phyloP scores from a whole-genome alignment of 2,113 vertebrate genomes.

The Planiliza haematocheilus region DNA sequence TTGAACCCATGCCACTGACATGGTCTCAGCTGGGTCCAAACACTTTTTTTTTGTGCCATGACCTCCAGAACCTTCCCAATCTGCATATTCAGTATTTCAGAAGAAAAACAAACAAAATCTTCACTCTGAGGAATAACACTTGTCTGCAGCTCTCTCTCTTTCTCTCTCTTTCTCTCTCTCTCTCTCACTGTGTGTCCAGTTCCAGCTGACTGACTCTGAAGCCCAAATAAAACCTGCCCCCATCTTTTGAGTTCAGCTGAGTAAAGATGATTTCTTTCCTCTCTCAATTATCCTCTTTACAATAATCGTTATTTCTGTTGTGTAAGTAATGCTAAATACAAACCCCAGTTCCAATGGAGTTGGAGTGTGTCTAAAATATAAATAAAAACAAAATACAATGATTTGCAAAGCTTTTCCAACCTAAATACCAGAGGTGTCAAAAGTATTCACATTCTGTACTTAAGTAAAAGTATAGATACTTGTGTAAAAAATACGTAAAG shows the following conservation, averaged over 20 bases:
- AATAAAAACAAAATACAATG: no score
- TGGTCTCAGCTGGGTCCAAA: neutral
- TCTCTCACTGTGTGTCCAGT: conserved; percentile 8
- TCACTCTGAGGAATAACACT: neutral
- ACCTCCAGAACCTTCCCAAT: neutral
- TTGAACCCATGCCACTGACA: neutral
- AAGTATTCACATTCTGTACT: no score
- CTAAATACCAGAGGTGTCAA: no score
- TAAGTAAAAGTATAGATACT: no score
- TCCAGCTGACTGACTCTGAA: conserved; percentile 20
- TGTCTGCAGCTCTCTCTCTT: no score
- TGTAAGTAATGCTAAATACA: no score
- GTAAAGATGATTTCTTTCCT: conserved; percentile 11
- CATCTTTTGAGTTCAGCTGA: neutral
- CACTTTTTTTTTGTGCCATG: neutral
- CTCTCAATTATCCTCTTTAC: conserved; percentile 20
- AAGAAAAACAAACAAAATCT: neutral
- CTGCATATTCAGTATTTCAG: neutral
- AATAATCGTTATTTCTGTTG: neutral
- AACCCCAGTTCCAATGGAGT: no score
- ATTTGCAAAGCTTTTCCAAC: no score
- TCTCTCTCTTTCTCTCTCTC: no score
- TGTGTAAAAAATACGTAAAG: no score
- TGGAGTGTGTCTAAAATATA: no score
- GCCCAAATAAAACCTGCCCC: conserved; percentile 20